A percentile compares a stretch with the other conserved stretches of the same genome.
These are phyloP conservation scores for Apodemia duryi DNA, from an alignment of 2,888 invertebrate genomes.

Conservation along the genomic window DNA sequence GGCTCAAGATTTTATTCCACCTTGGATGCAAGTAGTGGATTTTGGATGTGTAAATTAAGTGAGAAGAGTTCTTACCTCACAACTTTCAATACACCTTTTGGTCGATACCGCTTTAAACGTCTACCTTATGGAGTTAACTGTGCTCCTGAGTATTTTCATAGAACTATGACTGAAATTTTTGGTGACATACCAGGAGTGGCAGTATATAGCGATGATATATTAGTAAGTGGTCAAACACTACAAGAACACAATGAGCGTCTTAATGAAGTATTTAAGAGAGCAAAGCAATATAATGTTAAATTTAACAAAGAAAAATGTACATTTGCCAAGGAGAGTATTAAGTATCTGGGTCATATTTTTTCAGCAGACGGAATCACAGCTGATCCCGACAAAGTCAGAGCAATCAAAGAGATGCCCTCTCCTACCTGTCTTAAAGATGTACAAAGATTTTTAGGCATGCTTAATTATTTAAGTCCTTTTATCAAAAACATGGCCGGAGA, in stretches of 20 bases:
- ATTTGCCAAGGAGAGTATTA: slow-evolving; percentile 26
- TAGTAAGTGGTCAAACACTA: slow-evolving; percentile 22
- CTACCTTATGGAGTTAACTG: slow-evolving; percentile 29
- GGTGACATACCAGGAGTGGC: slow-evolving; percentile 25
- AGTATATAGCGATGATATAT: slow-evolving; percentile 24
- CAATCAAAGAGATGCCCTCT: slow-evolving; percentile 27
- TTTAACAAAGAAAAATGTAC: slow-evolving; percentile 29
- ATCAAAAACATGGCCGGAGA: slow-evolving; percentile 17
- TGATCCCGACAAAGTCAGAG: slow-evolving; percentile 27
- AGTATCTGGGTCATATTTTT: slow-evolving; percentile 27
- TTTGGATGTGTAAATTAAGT: slow-evolving; percentile 24
- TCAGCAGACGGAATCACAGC: slow-evolving; percentile 18
- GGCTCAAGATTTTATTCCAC: slow-evolving; percentile 27
- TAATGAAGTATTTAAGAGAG: slow-evolving; percentile 22
- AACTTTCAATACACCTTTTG: slow-evolving; percentile 21
- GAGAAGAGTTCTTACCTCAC: slow-evolving; percentile 16
- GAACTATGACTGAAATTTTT: slow-evolving; percentile 30
- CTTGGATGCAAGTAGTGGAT: slow-evolving; percentile 30
- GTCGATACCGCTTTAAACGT: slow-evolving; percentile 27
- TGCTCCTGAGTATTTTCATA: slow-evolving; percentile 28
- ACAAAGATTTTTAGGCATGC: slow-evolving; percentile 23
- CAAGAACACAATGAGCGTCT: slow-evolving; percentile 24
- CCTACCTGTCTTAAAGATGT: slow-evolving; percentile 21
- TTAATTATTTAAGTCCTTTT: slow-evolving; percentile 28
- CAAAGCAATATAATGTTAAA: slow-evolving; percentile 25